Percentiles rank a stretch among this genome's conserved stretches.
phyloP scores from a whole-genome alignment of 2,113 vertebrate species.

The Alectura lathami region DNA sequence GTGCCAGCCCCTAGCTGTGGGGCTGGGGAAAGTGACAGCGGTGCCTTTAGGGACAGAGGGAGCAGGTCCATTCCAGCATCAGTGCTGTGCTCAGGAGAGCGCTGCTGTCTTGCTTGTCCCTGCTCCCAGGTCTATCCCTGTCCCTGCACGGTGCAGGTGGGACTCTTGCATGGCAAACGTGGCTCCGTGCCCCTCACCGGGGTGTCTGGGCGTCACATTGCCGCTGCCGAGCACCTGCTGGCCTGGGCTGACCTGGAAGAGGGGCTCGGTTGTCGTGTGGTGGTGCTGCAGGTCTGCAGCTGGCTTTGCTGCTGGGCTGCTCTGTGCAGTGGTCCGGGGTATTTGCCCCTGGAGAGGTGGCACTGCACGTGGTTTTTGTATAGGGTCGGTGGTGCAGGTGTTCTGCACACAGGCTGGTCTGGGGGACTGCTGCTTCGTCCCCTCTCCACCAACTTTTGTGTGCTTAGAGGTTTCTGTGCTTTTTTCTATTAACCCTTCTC shows the following conservation, averaged over 20 bases:
- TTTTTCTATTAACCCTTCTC: neutral
- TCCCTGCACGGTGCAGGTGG: no score
- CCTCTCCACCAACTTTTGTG: neutral
- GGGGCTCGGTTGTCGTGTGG: neutral
- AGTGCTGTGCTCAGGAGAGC: neutral
- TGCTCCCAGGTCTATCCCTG: neutral
- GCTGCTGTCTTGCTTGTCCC: rapidly evolving
- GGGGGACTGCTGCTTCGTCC: neutral
- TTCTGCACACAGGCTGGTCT: neutral
- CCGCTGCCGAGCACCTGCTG: neutral
- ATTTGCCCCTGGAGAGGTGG: neutral
- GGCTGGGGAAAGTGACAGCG: neutral
- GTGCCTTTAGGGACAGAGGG: rapidly evolving
- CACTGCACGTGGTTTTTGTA: neutral
- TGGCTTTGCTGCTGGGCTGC: neutral
- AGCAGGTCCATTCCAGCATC: no score
- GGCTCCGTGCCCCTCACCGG: rapidly evolving
- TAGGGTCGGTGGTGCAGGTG: rapidly evolving
- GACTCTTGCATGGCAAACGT: rapidly evolving
- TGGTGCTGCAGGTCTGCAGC: neutral
- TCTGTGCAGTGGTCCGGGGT: rapidly evolving
- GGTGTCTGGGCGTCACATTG: neutral
- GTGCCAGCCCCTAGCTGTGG: slow-evolving; percentile 14
- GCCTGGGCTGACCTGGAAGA: neutral
- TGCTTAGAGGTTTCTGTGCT: neutral